Evolutionary conservation across 2,797 vertebrate species (phyloP).

Genomic region (Cynopterus sphinx): DNA sequence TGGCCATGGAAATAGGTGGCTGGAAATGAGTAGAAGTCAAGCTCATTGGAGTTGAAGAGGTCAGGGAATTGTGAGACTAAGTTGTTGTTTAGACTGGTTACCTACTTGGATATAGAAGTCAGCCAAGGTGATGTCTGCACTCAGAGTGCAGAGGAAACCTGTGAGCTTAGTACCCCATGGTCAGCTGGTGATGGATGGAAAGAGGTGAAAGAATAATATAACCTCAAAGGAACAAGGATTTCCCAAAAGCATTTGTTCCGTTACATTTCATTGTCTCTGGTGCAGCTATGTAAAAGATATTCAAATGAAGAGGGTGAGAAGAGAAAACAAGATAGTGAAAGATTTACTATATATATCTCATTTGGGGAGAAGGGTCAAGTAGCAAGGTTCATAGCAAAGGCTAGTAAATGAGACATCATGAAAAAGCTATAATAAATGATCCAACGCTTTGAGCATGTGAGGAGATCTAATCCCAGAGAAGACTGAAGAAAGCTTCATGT

Average conservation of each 20-base stretch:
- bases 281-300: not conserved
- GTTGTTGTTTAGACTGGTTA: not conserved
- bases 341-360: not conserved
- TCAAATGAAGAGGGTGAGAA: conserved; percentile 1
- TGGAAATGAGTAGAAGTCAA: conserved; percentile 8
- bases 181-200: not conserved
- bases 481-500: not conserved
- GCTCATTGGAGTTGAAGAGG: not conserved
- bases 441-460: not conserved
- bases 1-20: conserved; percentile 21
- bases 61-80: not conserved
- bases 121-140: not conserved
- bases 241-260: not conserved
- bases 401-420: not conserved
- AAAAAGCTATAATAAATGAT: not conserved
- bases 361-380: not conserved
- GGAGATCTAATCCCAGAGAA: not conserved
- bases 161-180: not conserved
- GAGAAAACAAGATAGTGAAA: not conserved
- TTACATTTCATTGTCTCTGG: not conserved
- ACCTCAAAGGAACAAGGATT: not conserved
- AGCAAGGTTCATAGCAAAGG: not conserved
- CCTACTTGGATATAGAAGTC: conserved; percentile 10
- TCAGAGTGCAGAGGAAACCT: not conserved
- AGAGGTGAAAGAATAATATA: not conserved